Evolutionary conservation across 1,140 invertebrate species (phyloP), one percentile per base, ranked within the genome.

Genomic region (Mactra quadrangularis): DNA sequence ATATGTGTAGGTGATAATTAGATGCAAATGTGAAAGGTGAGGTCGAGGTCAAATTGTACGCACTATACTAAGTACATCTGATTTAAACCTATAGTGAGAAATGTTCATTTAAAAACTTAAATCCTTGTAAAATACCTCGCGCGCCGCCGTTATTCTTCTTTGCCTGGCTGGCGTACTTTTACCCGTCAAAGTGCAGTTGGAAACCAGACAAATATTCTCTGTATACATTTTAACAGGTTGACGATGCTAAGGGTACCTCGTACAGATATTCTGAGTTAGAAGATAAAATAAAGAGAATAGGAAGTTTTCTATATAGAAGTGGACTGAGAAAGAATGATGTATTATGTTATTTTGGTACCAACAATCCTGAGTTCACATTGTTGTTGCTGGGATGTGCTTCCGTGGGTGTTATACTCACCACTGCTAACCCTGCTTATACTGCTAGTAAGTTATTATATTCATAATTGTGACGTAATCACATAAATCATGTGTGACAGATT

Each of bases 391-490:
- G 96, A 1, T 94, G 94, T 59, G 87, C 96, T 1, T 94, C 95
- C 84, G 95, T 96, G 29, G 97, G 96, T 0, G 93, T 96, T 0
- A 88, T 95, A 9, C 94, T 96, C 7, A 97, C 96, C 11, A 95
- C 96, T 0, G 93, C 96, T 0, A 98, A 97, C 93, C 96, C 96
- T 1, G 90, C 95, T 50, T 98, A 97, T 88, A 97, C 96, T 4
- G 83, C 95, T 87, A 95, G 97, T 97, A 68, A 74, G 78, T 71
- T 11, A 7, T 29, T 31, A 47, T 47, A 47, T 47, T 47, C 9
- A 11, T 47, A 47, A 47, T 47, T 47, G 45, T 11, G 9, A 19
- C 9, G 19, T 11, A 47, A 11, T 47, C 9, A 47, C 9, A 47
- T 47, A 47, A 11, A 47, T 11, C 19, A 47, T 47, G 45, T 9